Percentiles rank a stretch among this genome's conserved stretches.
phyloP scores from a whole-genome alignment of 2,113 vertebrate genomes.

The Calyptommatus sinebrachiatus region DNA sequence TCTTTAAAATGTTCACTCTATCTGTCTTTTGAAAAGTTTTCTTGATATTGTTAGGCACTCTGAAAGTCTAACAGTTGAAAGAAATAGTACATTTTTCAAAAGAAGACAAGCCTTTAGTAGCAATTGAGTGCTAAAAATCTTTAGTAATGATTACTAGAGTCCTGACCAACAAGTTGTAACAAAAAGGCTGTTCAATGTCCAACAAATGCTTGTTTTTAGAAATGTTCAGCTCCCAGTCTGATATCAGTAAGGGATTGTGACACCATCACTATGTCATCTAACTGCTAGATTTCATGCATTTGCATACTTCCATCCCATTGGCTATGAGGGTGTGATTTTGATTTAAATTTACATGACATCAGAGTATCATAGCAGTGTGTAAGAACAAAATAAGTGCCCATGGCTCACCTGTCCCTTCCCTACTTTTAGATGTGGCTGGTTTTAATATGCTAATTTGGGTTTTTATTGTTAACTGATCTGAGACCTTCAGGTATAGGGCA shows the following conservation, averaged over 20 bases:
- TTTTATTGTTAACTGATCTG: too few species aligned
- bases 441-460: too few species aligned
- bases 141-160: neutral
- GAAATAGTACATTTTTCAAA: conserved; percentile 8
- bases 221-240: neutral
- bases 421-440: too few species aligned
- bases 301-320: conserved; percentile 3
- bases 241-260: neutral
- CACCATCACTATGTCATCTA: conserved; percentile 10
- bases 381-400: neutral
- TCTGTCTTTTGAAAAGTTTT: conserved; percentile 9
- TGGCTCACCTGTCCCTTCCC: too few species aligned
- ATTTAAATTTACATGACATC: conserved; percentile 1
- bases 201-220: conserved; percentile 5
- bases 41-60: neutral
- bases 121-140: rapidly evolving
- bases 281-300: neutral
- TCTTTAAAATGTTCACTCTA: conserved; percentile 27
- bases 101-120: conserved; percentile 7
- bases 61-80: neutral
- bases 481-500: too few species aligned
- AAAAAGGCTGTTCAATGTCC: neutral
- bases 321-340: neutral
- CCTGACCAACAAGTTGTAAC: neutral
- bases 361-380: neutral